Evolutionary conservation across 1,140 invertebrate genomes (phyloP), one percentile per base, ranked within the genome.

Genomic region (Harpegnathos saltator): DNA sequence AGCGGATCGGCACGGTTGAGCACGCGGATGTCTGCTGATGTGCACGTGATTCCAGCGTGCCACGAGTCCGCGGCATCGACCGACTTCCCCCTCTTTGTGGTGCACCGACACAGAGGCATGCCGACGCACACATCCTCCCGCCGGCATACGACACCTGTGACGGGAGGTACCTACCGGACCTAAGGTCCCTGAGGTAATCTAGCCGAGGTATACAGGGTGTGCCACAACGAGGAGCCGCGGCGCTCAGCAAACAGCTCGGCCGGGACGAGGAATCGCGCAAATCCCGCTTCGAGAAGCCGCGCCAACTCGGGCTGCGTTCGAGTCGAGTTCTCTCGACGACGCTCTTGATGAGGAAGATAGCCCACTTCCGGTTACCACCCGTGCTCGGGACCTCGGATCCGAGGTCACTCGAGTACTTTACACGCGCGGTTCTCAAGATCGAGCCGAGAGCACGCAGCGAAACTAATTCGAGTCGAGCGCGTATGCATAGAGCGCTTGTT

Each of bases 1-100:
- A 78, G 48, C 65, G 85, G 33, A 88, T 61, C 52, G 48, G 73
- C n/a, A 61, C 50, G 69, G 73, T 26, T 52, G 90, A 91, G 83
- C 91, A 92, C 91, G 91, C 90, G 89, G 86, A 88, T 91, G 82
- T 78, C 71, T 89, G 88, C 84, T 91, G 91, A 91, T 92, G 90
- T 92, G 85, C 91, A 92, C 90, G 91, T 92, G 91, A 92, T 92
- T 88, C 81, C 78, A 84, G 74, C 90, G 90, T 92, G 91, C 86
- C 69, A 86, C 66, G 81, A 62, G 80, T 85, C 84, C 83, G 83
- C 89, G 89, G 88, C 88, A 92, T 91, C 90, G 90, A 91, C 91
- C 90, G 87, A 89, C 69, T 89, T 89, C 88, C 87, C 88, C 82
- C 48, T 50, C 83, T n/a, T 44, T 12, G 33, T 50, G 15, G 58